Evolutionary conservation across 1,140 invertebrate species (phyloP).

Genomic region (Platyscapa corneri): DNA sequence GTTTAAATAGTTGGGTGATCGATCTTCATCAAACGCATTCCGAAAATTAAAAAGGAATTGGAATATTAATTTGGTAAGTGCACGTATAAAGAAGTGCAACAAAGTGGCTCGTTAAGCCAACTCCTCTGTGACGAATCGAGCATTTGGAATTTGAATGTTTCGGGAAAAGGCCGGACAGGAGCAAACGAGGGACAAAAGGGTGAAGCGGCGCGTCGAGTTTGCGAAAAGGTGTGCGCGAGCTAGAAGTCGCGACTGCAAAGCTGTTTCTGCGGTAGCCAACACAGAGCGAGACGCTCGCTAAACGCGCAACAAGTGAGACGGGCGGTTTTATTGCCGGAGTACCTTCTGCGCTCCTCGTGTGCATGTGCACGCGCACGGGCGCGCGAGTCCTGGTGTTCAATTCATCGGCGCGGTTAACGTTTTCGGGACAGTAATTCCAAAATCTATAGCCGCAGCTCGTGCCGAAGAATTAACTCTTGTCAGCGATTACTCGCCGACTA

Average conservation of each 20-base stretch:
- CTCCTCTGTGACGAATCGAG: too few relatives aligned
- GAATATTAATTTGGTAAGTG: too few relatives aligned
- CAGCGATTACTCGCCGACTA: background rate
- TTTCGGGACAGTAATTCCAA: background rate
- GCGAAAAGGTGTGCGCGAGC: too few relatives aligned
- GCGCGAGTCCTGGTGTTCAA: background rate
- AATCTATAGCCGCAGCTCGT: slow-evolving; percentile 12
- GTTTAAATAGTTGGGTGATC: too few relatives aligned
- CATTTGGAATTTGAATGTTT: too few relatives aligned
- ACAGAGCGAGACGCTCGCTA: background rate
- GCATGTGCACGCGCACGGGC: background rate
- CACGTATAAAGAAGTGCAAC: too few relatives aligned
- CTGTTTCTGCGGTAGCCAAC: background rate
- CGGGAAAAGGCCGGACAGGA: too few relatives aligned
- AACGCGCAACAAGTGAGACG: slow-evolving; percentile 44
- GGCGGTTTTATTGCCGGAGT: slow-evolving; percentile 2
- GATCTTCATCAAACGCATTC: too few relatives aligned
- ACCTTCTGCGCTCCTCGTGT: background rate
- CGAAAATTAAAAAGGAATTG: too few relatives aligned
- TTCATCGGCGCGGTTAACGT: background rate
- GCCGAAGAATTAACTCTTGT: background rate
- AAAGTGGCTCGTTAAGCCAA: too few relatives aligned
- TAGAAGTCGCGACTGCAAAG: background rate
- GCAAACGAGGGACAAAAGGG: too few relatives aligned
- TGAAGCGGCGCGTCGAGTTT: background rate